Percentiles rank a stretch among this genome's conserved stretches.
phyloP scores from a whole-genome alignment of 2,113 vertebrate genomes.

The Balaeniceps rex region DNA sequence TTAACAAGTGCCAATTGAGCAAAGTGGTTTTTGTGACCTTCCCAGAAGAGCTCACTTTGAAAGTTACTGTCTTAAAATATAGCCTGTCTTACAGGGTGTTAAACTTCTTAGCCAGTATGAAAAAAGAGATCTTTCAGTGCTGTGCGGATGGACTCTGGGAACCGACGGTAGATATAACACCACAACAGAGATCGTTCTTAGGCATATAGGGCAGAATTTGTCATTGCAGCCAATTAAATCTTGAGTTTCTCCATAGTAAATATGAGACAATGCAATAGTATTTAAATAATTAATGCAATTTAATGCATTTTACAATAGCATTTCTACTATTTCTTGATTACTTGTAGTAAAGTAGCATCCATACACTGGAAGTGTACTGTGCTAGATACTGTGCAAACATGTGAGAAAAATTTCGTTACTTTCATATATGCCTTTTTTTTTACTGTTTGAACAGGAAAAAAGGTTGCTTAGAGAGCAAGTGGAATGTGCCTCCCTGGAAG shows the following conservation, averaged over 20 bases:
- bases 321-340: not conserved
- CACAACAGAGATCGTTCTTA: not conserved
- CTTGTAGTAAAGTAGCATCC: not conserved
- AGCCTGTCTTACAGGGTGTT: not conserved
- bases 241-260: not conserved
- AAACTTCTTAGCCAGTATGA: not conserved
- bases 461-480: not conserved
- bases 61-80: not conserved
- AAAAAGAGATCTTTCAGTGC: not conserved
- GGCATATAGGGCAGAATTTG: not conserved
- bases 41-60: not conserved
- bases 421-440: not conserved
- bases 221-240: not conserved
- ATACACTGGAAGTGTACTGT: not conserved
- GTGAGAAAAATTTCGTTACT: not conserved
- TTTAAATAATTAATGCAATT: not conserved
- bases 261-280: not conserved
- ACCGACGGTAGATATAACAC: not conserved
- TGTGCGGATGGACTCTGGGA: not conserved
- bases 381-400: not conserved
- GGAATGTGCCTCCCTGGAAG: not conserved
- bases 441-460: not conserved
- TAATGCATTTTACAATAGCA: not conserved
- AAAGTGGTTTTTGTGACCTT: not conserved
- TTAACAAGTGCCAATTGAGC: not conserved